Evolutionary conservation across 2,888 invertebrate species (phyloP).

Genomic region (Agonopterix subpropinquella): DNA sequence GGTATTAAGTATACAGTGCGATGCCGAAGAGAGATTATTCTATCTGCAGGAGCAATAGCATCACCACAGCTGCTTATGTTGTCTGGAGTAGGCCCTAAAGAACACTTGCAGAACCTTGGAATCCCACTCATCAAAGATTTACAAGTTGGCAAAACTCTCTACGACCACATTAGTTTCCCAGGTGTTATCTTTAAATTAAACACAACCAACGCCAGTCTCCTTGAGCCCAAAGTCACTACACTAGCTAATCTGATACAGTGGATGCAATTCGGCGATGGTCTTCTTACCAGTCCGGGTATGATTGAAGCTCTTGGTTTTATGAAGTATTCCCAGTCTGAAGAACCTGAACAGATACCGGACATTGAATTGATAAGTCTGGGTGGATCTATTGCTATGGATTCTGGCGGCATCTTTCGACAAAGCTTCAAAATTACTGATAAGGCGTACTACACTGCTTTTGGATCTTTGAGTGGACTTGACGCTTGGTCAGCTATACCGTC

Average conservation of each 20-base stretch:
- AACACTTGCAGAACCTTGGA: slow-evolving; percentile 72
- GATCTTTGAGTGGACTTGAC: slow-evolving; percentile 70
- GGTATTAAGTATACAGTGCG: slow-evolving; percentile 64
- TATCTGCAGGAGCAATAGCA: slow-evolving; percentile 91
- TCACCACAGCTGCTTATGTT: slow-evolving; percentile 95
- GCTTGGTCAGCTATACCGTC: slow-evolving; percentile 81
- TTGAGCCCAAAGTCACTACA: slow-evolving; percentile 58
- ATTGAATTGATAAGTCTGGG: slow-evolving; percentile 79
- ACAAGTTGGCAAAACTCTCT: slow-evolving; percentile 80
- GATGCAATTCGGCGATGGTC: slow-evolving; percentile 70
- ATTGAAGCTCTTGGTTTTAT: slow-evolving; percentile 81
- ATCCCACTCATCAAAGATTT: slow-evolving; percentile 78
- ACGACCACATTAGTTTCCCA: slow-evolving; percentile 76
- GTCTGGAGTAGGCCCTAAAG: slow-evolving; percentile 81
- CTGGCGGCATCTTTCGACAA: slow-evolving; percentile 66
- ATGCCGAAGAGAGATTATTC: slow-evolving; percentile 87
- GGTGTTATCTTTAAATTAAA: slow-evolving; percentile 66
- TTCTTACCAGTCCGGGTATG: slow-evolving; percentile 76
- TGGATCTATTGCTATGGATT: slow-evolving; percentile 78
- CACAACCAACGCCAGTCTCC: slow-evolving; percentile 55
- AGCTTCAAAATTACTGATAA: slow-evolving; percentile 75
- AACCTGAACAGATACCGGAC: slow-evolving; percentile 77
- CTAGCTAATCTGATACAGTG: slow-evolving; percentile 57
- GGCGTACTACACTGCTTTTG: slow-evolving; percentile 74
- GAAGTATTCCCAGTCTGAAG: slow-evolving; percentile 73